These are phyloP conservation scores for Phenganax stokvisi DNA, from an alignment of 92 coral and sea anemone genomes.

Conservation along the genomic window DNA sequence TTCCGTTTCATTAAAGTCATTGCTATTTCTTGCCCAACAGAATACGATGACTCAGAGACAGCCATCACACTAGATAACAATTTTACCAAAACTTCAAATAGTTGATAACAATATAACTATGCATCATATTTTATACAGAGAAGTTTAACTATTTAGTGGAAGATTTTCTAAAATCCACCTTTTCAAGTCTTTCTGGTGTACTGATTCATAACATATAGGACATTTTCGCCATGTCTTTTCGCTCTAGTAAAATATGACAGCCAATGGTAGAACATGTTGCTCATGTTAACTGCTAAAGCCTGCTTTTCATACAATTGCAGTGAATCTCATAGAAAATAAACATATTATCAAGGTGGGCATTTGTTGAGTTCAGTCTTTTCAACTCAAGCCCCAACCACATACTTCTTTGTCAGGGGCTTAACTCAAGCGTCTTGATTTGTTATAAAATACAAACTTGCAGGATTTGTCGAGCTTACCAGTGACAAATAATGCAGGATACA, in stretches of 20 bases:
- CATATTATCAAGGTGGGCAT: not conserved
- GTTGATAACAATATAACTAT: too few species aligned
- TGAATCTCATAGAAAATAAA: too few species aligned
- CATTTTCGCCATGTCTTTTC: conserved; percentile 88
- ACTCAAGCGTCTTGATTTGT: too few species aligned
- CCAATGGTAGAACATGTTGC: not conserved
- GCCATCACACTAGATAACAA: conserved; percentile 70
- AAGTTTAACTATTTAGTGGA: conserved; percentile 5
- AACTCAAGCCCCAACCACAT: too few species aligned
- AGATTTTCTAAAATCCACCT: conserved; percentile 51
- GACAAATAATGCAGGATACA: conserved; percentile 91
- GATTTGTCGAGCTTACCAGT: conserved; percentile 57
- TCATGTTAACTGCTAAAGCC: too few species aligned
- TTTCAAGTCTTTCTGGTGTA: conserved; percentile 71
- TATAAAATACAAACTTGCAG: not conserved
- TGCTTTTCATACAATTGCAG: too few species aligned
- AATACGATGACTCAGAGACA: conserved; percentile 69
- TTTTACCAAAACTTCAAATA: too few species aligned
- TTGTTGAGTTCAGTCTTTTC: too few species aligned
- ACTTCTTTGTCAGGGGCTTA: too few species aligned
- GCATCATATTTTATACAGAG: not conserved
- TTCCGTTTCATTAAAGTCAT: conserved; percentile 93
- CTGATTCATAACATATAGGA: conserved; percentile 88
- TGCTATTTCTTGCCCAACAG: conserved; percentile 68
- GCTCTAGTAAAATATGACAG: conserved; percentile 54